Conservation (phyloP, 1,140 invertebrate species). For the Tyrophagus putrescentiae region DNA sequence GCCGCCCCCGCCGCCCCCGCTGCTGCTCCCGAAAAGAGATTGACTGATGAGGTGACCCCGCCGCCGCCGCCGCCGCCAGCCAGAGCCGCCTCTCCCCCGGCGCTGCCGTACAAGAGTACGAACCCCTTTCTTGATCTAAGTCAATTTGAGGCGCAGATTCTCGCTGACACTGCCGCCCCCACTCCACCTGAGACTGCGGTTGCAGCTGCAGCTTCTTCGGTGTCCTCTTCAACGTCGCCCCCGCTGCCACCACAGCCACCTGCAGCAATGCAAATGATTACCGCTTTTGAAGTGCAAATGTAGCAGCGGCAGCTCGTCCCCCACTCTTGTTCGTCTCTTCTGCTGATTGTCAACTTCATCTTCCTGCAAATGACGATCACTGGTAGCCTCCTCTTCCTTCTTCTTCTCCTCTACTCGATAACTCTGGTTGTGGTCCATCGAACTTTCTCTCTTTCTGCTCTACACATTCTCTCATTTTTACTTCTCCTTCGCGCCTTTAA, state of each 20-base stretch:
- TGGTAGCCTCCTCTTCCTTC: neutral
- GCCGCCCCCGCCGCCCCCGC: too few species aligned
- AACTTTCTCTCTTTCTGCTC: too few species aligned
- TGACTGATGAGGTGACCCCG: too few species aligned
- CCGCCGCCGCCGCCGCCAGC: too few species aligned
- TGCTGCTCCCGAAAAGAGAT: too few species aligned
- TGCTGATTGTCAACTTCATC: neutral
- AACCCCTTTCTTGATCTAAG: slow-evolving; percentile 20
- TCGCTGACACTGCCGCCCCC: neutral
- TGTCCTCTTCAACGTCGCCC: neutral
- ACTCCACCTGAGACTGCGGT: neutral
- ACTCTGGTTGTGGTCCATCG: too few species aligned
- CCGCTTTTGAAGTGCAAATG: slow-evolving; percentile 45
- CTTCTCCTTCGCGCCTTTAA: too few species aligned
- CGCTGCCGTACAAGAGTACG: slow-evolving; percentile 23
- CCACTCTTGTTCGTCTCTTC: neutral
- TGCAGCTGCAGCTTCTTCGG: neutral
- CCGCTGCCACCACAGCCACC: neutral
- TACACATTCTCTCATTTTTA: too few species aligned
- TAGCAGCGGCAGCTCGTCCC: slow-evolving; percentile 24
- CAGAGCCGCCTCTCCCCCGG: slow-evolving; percentile 37
- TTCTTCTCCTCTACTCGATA: neutral
- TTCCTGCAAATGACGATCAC: neutral
- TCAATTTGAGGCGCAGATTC: neutral
- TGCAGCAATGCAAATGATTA: slow-evolving; percentile 30